Evolutionary conservation across 1,140 invertebrate species (phyloP).

Genomic region (Heliothis virescens): DNA sequence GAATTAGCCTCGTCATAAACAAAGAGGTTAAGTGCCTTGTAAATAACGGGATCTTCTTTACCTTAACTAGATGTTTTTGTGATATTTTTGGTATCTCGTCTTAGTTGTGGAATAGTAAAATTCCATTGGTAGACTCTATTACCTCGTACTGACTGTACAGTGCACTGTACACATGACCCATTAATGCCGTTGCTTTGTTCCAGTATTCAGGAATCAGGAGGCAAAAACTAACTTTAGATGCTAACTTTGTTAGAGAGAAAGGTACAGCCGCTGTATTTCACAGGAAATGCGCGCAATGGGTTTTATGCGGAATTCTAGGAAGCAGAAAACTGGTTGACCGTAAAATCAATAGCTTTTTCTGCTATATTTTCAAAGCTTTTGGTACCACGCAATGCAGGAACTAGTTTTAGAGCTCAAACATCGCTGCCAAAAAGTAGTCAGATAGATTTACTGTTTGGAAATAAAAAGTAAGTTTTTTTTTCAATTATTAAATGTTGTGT

Average conservation of each 20-base stretch:
- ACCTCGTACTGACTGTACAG: no score
- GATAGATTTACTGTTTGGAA: no score
- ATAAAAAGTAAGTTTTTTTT: no score
- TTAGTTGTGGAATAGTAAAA: not conserved
- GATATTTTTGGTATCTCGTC: constrained; percentile 65
- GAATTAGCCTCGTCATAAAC: constrained; percentile 78
- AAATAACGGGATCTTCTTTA: constrained; percentile 75
- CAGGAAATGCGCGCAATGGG: constrained; percentile 23
- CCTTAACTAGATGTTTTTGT: constrained; percentile 64
- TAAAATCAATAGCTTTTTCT: constrained; percentile 36
- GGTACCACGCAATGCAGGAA: not conserved
- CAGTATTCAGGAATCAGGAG: constrained; percentile 6
- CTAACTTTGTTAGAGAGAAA: constrained; percentile 30
- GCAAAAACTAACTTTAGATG: constrained; percentile 32
- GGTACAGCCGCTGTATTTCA: constrained; percentile 23
- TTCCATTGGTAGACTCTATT: not conserved
- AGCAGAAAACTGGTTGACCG: constrained; percentile 13
- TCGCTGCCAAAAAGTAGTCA: no score
- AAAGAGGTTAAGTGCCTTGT: constrained; percentile 78
- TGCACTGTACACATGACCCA: not conserved
- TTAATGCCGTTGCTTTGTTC: not conserved
- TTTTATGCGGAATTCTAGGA: constrained; percentile 29
- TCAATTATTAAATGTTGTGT: no score
- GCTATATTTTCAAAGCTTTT: constrained; percentile 1
- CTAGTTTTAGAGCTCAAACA: not conserved